Evolutionary conservation across 1,140 invertebrate genomes (phyloP).

Genomic region (Sinonovacula constricta): DNA sequence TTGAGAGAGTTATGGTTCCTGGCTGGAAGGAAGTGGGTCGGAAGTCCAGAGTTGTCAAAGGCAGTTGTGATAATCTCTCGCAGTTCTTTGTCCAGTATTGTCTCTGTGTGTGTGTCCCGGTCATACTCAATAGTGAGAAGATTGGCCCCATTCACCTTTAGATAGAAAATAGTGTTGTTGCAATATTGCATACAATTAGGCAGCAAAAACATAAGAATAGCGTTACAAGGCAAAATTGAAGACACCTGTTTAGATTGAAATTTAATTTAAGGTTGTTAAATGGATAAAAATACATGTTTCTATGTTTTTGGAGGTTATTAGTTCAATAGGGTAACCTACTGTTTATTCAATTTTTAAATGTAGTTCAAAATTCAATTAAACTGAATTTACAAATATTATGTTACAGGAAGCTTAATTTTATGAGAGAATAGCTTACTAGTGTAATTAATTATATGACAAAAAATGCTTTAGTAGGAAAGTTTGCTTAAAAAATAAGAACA

Average conservation of each 20-base stretch:
- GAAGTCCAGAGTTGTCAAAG: slow-evolving; percentile 92
- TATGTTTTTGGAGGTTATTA: no score
- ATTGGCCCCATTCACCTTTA: slow-evolving; percentile 85
- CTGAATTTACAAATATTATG: no score
- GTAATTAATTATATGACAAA: no score
- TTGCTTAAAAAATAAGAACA: no score
- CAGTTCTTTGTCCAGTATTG: slow-evolving; percentile 90
- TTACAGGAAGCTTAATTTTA: no score
- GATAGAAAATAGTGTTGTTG: slow-evolving; percentile 22
- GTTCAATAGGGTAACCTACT: no score
- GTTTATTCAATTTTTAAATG: no score
- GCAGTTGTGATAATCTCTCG: slow-evolving; percentile 90
- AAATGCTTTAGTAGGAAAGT: no score
- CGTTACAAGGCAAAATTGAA: neutral
- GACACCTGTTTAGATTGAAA: neutral
- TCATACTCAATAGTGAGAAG: slow-evolving; percentile 94
- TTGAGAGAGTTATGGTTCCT: slow-evolving; percentile 87
- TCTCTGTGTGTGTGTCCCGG: slow-evolving; percentile 91
- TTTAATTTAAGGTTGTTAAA: neutral
- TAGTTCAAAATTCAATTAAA: no score
- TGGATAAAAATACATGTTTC: no score
- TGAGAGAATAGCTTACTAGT: no score
- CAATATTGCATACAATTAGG: no score
- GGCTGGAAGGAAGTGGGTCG: slow-evolving; percentile 82
- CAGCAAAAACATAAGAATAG: neutral